These are phyloP conservation scores for Cydia fagiglandana DNA, from an alignment of 1,140 invertebrate genomes.

Conservation along the genomic window DNA sequence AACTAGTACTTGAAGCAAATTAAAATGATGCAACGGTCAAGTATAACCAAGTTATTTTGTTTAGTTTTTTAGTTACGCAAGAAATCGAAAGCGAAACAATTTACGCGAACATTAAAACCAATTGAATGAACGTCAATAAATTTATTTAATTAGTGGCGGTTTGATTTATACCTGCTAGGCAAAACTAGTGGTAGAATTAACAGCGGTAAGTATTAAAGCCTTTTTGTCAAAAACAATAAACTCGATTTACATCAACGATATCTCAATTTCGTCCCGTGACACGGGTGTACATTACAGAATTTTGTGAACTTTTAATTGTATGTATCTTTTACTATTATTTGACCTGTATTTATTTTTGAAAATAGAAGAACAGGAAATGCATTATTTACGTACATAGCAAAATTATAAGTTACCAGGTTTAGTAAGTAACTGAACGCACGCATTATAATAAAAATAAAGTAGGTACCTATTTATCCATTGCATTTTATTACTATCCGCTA, in stretches of 20 bases:
- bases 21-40: conserved; percentile 27
- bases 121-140: conserved; percentile 11
- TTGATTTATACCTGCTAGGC: neutral
- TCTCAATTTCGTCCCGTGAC: too few species aligned
- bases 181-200: too few species aligned
- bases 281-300: too few species aligned
- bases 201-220: too few species aligned
- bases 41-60: conserved; percentile 18
- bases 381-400: neutral
- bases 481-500: conserved; percentile 11
- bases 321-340: too few species aligned
- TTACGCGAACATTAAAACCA: conserved; percentile 7
- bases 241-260: too few species aligned
- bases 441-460: conserved; percentile 9
- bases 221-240: too few species aligned
- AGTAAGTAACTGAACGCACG: neutral
- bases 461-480: neutral
- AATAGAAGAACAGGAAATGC: neutral
- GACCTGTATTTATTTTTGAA: too few species aligned
- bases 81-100: conserved; percentile 18
- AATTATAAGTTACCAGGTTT: neutral
- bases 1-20: conserved; percentile 5
- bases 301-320: too few species aligned
- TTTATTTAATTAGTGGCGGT: neutral
- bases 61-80: conserved; percentile 16